phyloP scores from a whole-genome alignment of 2,113 vertebrate genomes.

The Sula dactylatra region DNA sequence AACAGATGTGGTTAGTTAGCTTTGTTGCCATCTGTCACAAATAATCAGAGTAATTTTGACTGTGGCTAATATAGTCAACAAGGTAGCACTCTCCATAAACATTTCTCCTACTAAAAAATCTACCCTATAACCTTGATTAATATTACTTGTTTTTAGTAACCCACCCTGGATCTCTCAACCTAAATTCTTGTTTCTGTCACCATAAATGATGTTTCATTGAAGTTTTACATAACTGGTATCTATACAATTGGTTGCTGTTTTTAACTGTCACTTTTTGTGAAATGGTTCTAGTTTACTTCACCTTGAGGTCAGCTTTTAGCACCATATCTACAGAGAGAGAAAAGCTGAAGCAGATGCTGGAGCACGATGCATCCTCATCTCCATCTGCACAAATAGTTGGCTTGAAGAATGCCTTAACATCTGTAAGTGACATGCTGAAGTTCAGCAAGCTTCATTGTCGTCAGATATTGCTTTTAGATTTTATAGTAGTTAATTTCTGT shows the following conservation, averaged over 20 bases:
- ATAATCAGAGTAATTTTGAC: conserved; percentile 46
- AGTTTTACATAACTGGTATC: background rate
- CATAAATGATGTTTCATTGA: background rate
- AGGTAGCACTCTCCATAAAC: background rate
- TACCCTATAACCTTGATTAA: background rate
- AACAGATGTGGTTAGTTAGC: conserved; percentile 54
- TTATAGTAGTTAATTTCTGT: background rate
- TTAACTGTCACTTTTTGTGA: conserved; percentile 29
- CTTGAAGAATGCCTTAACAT: conserved; percentile 88
- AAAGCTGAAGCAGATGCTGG: conserved; percentile 86
- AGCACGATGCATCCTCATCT: conserved; percentile 81
- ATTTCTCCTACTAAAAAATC: conserved; percentile 12
- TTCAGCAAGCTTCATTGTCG: background rate
- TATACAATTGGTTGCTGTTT: background rate
- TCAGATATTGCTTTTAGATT: background rate
- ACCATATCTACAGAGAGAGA: conserved; percentile 86
- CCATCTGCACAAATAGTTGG: conserved; percentile 87
- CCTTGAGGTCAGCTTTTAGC: conserved; percentile 87
- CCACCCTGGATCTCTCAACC: background rate
- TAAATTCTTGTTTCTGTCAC: conserved; percentile 5
- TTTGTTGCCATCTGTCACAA: conserved; percentile 51
- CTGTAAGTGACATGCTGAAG: conserved; percentile 76
- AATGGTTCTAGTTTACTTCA: conserved; percentile 79
- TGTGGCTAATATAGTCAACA: conserved; percentile 21
- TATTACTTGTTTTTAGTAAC: background rate